These are phyloP conservation scores for Dryadula phaetusa DNA, from an alignment of 2,888 invertebrate genomes.

Conservation along the genomic window DNA sequence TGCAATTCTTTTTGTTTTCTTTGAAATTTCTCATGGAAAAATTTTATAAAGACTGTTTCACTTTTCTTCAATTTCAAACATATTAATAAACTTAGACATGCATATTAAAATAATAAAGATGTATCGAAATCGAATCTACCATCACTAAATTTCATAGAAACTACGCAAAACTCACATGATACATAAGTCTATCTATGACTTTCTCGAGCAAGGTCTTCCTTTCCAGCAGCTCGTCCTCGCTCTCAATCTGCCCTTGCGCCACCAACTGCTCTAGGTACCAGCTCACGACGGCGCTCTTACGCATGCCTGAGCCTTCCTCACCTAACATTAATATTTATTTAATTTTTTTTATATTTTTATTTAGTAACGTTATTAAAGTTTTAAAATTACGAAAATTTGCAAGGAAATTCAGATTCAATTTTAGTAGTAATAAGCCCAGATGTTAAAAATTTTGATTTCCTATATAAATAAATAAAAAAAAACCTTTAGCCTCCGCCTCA, in stretches of 20 bases:
- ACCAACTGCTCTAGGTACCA: conserved; percentile 97
- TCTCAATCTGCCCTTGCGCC: conserved; percentile 90
- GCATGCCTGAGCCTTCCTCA: conserved; percentile 86
- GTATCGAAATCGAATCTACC: no score
- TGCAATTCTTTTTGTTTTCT: no score
- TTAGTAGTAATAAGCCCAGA: no score
- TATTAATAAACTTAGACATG: no score
- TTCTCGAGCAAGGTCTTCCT: conserved; percentile 96
- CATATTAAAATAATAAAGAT: no score
- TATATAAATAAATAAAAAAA: conserved; percentile 4
- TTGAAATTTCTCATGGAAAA: no score
- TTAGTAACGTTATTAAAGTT: no score
- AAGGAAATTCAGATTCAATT: no score
- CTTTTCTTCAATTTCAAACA: no score
- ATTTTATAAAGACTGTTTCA: no score
- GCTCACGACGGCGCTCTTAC: conserved; percentile 92
- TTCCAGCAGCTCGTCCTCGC: conserved; percentile 94
- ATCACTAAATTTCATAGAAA: background rate
- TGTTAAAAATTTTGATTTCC: no score
- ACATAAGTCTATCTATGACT: conserved; percentile 95
- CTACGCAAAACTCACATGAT: conserved; percentile 86
- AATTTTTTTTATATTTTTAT: background rate
- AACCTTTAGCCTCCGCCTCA: conserved; percentile 86
- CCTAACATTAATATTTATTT: conserved; percentile 50
- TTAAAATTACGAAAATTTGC: no score